A percentile compares a stretch with the other conserved stretches of the same genome.
These are phyloP conservation scores for Pedicia rivosa DNA, from an alignment of 2,888 invertebrate species.

Conservation along the genomic window DNA sequence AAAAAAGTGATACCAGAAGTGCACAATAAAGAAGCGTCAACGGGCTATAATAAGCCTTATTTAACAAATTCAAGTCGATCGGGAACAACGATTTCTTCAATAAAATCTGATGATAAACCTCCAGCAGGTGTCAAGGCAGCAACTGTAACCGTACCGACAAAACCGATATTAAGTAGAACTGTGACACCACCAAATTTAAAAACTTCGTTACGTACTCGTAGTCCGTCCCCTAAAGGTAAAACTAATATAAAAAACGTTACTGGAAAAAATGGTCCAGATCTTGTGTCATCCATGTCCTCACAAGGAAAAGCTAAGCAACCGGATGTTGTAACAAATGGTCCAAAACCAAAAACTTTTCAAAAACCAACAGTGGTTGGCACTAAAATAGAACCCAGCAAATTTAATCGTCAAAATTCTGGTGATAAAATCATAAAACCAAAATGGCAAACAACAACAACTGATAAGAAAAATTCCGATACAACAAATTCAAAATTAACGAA, in stretches of 20 bases:
- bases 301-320: constrained; percentile 5
- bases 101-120: not conserved
- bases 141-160: constrained; percentile 9
- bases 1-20: constrained; percentile 1
- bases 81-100: not conserved
- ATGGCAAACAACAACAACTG: constrained; percentile 6
- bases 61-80: not conserved
- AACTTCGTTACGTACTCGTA: constrained; percentile 11
- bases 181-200: constrained; percentile 11
- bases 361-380: constrained; percentile 4
- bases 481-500: constrained; percentile 6
- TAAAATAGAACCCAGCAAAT: not conserved
- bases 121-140: not conserved
- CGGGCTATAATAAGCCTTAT: constrained; percentile 1
- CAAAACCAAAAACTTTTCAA: constrained; percentile 15
- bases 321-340: constrained; percentile 2
- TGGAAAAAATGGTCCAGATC: constrained; percentile 4
- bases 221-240: constrained; percentile 13
- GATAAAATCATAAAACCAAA: not conserved
- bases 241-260: constrained; percentile 1
- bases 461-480: constrained; percentile 7
- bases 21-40: constrained; percentile 4
- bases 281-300: constrained; percentile 4
- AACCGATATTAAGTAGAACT: constrained; percentile 9
- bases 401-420: constrained; percentile 3